Conservation (phyloP, 2,113 vertebrate genomes). For the Charina bottae region DNA sequence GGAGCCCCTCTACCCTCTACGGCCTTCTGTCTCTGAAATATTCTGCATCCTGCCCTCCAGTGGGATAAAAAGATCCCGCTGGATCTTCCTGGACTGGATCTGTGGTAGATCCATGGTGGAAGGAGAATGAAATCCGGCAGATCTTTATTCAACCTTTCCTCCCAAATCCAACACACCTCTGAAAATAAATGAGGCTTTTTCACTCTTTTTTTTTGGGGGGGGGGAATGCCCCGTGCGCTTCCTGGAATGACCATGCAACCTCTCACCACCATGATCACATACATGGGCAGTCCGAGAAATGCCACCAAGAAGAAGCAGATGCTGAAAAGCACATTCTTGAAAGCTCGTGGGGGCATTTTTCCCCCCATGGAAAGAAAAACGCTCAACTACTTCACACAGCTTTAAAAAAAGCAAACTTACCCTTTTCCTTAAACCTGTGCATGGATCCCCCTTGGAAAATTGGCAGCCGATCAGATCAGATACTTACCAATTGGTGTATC, state of each 20-base stretch:
- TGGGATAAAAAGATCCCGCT: too few species aligned
- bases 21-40: too few species aligned
- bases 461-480: background rate
- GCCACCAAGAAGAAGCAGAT: background rate
- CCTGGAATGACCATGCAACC: too few species aligned
- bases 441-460: background rate
- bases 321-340: background rate
- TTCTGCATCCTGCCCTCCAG: too few species aligned
- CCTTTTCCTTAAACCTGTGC: background rate
- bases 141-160: too few species aligned
- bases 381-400: background rate
- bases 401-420: background rate
- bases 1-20: too few species aligned
- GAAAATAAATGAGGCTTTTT: background rate
- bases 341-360: rapidly evolving
- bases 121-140: too few species aligned
- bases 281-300: background rate
- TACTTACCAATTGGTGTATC: background rate
- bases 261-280: background rate
- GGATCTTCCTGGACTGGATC: too few species aligned
- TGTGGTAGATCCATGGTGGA: too few species aligned
- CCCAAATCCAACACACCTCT: background rate
- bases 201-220: background rate
- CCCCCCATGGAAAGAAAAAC: too few species aligned
- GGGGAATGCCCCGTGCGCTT: too few species aligned